phyloP scores from a whole-genome alignment of 2,797 vertebrate genomes.

The Anableps anableps region DNA sequence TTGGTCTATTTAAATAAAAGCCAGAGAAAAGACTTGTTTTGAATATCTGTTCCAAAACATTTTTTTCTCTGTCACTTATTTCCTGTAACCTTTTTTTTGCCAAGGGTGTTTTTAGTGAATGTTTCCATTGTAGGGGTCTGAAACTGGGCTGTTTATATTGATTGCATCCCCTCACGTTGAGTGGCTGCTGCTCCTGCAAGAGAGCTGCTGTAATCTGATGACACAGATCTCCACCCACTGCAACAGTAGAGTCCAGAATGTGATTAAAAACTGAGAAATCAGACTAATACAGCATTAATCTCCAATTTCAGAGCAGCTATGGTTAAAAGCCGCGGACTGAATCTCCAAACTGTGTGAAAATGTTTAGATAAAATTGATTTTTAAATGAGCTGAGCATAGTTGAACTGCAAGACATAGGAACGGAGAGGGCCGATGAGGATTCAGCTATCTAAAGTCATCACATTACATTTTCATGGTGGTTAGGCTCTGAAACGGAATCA shows the following conservation, averaged over 20 bases:
- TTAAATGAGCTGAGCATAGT: background rate
- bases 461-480: background rate
- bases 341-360: background rate
- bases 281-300: too few relatives aligned
- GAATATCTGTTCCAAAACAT: background rate
- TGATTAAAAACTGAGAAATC: background rate
- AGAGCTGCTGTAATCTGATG: background rate
- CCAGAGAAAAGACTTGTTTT: background rate
- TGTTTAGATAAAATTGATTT: background rate
- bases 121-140: background rate
- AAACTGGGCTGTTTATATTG: background rate
- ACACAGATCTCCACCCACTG: background rate
- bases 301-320: background rate
- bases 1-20: background rate
- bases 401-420: background rate
- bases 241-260: background rate
- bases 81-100: background rate
- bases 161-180: too few relatives aligned
- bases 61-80: background rate
- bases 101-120: background rate
- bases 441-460: conserved; percentile 1
- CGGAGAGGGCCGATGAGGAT: background rate
- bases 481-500: background rate
- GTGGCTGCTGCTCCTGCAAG: background rate
- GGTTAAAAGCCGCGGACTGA: background rate